phyloP scores from a whole-genome alignment of 1,140 invertebrate species.

The Lineus longissimus region DNA sequence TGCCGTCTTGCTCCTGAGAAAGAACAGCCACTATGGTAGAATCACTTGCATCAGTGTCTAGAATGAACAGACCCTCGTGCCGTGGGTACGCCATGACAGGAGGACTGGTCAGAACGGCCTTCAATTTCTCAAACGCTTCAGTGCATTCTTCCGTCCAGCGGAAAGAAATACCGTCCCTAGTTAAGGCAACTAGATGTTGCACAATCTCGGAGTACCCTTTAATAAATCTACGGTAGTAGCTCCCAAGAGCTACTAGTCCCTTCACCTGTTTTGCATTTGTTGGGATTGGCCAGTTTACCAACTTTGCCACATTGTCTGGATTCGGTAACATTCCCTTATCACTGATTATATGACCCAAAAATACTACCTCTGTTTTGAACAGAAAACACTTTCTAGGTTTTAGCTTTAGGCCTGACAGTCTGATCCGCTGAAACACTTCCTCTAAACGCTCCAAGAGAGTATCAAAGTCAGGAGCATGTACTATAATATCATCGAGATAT shows the following conservation, averaged over 20 bases:
- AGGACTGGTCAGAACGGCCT: slow-evolving; percentile 5
- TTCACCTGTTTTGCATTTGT: slow-evolving; percentile 24
- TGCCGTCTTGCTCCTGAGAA: slow-evolving; percentile 18
- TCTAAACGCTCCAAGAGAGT: background rate
- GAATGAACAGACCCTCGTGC: slow-evolving; percentile 1
- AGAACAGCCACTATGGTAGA: slow-evolving; percentile 16
- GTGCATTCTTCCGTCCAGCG: slow-evolving; percentile 21
- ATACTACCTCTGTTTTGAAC: slow-evolving; percentile 25
- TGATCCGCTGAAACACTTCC: background rate
- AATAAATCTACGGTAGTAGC: slow-evolving; percentile 31
- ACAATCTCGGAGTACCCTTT: slow-evolving; percentile 22
- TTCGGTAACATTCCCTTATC: slow-evolving; percentile 22
- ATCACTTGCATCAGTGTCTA: slow-evolving; percentile 21
- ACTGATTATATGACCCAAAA: slow-evolving; percentile 28
- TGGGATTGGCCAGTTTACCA: slow-evolving; percentile 32
- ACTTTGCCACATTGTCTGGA: slow-evolving; percentile 27
- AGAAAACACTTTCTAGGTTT: slow-evolving; percentile 54
- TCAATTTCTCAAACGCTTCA: slow-evolving; percentile 24
- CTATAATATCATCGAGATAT: background rate
- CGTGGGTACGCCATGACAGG: background rate
- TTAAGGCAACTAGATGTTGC: slow-evolving; percentile 18
- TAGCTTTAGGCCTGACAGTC: slow-evolving; percentile 41
- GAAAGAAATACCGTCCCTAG: slow-evolving; percentile 18
- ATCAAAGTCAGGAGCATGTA: background rate
- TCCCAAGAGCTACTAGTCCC: slow-evolving; percentile 32